A percentile compares a stretch with the other conserved stretches of the same genome.
Conservation (phyloP, 2,797 vertebrate genomes). For the Pempheris klunzingeri region DNA sequence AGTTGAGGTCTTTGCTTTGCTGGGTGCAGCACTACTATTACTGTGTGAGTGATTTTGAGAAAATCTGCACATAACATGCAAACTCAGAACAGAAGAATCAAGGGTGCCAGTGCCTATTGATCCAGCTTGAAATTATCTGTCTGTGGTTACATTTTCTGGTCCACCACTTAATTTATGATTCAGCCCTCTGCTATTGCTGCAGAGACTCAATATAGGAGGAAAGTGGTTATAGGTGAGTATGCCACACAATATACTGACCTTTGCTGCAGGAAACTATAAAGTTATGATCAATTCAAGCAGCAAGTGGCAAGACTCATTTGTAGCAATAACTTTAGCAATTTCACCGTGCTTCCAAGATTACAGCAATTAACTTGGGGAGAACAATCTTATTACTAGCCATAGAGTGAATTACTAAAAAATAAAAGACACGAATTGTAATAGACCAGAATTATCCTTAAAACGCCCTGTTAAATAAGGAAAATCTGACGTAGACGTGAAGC, state of each 20-base stretch:
- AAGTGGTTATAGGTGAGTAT: constrained; percentile 29
- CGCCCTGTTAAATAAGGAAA: constrained; percentile 38
- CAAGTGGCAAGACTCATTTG: constrained; percentile 24
- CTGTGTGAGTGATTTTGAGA: constrained; percentile 9
- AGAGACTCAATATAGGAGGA: constrained; percentile 25
- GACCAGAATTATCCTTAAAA: constrained; percentile 18
- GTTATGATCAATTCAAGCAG: constrained; percentile 45
- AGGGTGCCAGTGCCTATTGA: constrained; percentile 1
- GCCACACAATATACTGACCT: constrained; percentile 20
- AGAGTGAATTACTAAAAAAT: background rate
- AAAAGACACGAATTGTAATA: background rate
- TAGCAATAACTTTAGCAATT: constrained; percentile 5
- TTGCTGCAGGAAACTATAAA: constrained; percentile 40
- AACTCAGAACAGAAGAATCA: constrained; percentile 19
- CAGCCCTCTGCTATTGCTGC: constrained; percentile 12
- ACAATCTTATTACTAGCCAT: background rate
- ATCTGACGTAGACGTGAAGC: constrained; percentile 46
- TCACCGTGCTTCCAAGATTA: background rate
- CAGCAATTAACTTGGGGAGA: background rate
- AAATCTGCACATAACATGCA: constrained; percentile 12
- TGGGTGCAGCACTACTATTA: background rate
- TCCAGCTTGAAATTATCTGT: constrained; percentile 21
- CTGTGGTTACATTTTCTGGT: constrained; percentile 38
- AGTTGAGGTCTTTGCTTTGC: background rate
- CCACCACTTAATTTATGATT: constrained; percentile 21